Conservation (phyloP, 2,113 vertebrate species). For the Lophius piscatorius region DNA sequence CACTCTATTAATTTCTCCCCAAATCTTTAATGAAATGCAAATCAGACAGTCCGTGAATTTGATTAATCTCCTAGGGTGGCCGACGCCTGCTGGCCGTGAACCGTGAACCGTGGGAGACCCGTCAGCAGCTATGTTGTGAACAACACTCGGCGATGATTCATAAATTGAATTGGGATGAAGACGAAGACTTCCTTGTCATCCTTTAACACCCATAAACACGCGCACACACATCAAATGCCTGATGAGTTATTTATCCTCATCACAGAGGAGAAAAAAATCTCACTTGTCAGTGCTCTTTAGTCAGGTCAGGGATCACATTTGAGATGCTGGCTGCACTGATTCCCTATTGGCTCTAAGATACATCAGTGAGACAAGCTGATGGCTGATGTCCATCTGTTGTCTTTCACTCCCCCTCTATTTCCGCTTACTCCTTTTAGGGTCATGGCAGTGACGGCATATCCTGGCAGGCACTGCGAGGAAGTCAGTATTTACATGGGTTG, state of each 20-base stretch:
- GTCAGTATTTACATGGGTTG: background rate
- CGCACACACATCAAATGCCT: constrained; percentile 7
- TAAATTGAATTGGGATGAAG: constrained; percentile 68
- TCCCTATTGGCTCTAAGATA: constrained; percentile 22
- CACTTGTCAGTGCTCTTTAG: constrained; percentile 17
- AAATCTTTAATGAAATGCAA: constrained; percentile 76
- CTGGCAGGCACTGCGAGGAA: constrained; percentile 19
- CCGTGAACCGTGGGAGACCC: constrained; percentile 65
- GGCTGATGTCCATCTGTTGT: constrained; percentile 43
- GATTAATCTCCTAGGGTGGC: constrained; percentile 75
- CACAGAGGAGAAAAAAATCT: constrained; percentile 12
- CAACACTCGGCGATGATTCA: constrained; percentile 59
- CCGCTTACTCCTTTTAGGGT: constrained; percentile 34
- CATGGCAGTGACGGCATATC: constrained; percentile 3
- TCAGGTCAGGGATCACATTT: constrained; percentile 39
- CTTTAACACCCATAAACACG: constrained; percentile 20
- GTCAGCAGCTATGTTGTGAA: constrained; percentile 58
- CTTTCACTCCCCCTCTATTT: constrained; percentile 37
- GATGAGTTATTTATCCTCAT: constrained; percentile 33
- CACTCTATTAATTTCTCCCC: constrained; percentile 58
- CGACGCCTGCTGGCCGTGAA: constrained; percentile 60
- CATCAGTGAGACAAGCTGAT: constrained; percentile 32
- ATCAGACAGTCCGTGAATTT: constrained; percentile 71
- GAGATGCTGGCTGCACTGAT: constrained; percentile 19
- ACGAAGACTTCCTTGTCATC: constrained; percentile 29